phyloP scores from a whole-genome alignment of 2,797 vertebrate species.

The Fistularia commersonii region DNA sequence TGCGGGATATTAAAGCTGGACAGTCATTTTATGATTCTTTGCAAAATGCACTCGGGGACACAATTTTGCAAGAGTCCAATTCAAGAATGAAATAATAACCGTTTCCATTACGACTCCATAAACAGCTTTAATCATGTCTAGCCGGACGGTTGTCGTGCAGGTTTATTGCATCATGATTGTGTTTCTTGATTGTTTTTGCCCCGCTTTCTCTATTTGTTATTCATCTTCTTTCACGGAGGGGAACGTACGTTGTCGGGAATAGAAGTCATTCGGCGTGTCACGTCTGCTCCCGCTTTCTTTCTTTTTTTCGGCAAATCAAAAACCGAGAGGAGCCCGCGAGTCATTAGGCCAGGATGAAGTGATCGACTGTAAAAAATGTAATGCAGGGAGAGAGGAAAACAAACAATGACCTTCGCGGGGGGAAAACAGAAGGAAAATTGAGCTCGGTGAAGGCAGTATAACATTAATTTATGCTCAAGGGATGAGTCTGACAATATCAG shows the following conservation, averaged over 20 bases:
- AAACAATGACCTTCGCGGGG: slow-evolving; percentile 58
- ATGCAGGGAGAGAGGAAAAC: slow-evolving; percentile 55
- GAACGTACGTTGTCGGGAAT: no score
- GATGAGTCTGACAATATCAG: slow-evolving; percentile 11
- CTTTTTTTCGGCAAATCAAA: slow-evolving; percentile 7
- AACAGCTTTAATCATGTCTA: slow-evolving; percentile 60
- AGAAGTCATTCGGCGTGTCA: no score
- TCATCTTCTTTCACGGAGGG: no score
- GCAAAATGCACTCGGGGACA: slow-evolving; percentile 17
- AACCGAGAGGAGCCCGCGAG: slow-evolving; percentile 14
- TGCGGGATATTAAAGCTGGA: not conserved
- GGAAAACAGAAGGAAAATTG: slow-evolving; percentile 48
- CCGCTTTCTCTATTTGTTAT: no score
- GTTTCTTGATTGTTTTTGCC: no score
- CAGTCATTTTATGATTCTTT: slow-evolving; percentile 10
- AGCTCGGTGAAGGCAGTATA: no score
- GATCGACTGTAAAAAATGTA: slow-evolving; percentile 72
- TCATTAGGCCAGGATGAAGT: slow-evolving; percentile 72
- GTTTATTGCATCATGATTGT: no score
- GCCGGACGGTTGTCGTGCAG: no score
- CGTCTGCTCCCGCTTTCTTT: no score
- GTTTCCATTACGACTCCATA: slow-evolving; percentile 33
- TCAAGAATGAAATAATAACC: no score
- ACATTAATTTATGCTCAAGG: slow-evolving; percentile 22
- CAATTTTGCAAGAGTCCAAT: slow-evolving; percentile 28